Base-by-base conservation (phyloP, 2,113 vertebrate species). In the Lagopus leucura region DNA sequence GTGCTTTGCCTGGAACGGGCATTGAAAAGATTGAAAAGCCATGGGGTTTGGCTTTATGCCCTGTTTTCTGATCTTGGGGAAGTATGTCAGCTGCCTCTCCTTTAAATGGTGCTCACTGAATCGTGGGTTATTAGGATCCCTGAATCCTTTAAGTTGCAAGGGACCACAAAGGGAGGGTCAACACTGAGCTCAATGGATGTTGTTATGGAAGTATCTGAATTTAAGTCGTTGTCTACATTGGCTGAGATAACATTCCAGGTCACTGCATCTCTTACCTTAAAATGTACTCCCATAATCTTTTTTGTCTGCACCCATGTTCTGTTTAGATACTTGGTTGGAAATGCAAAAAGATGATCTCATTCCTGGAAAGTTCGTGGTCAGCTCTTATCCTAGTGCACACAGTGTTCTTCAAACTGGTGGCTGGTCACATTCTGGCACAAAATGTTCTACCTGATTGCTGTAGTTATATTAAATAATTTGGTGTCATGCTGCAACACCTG, bases 271-370 rank as follows among this genome's bases (percentile, higher is more conserved):
- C 38, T 66, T 70, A 19, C 45, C 22, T 86, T 86, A 36, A 90
- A 78, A 80, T 1, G 1, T 34, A 32, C 9, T 54, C 13, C 28
- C 3, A 40, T 30, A 21, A 36, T 48, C 17, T 10, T 47, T 0
- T 0, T 7, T 69, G 19, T 66, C 34, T 89, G n/a, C 13, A 57
- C 54, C 30, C 47, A 22, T 21, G 13, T 36, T 90, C 27, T 64
- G 30, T 85, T 69, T 70, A 69, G 58, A 86, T 48, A 7, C 30
- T 54, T 24, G 55, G 18, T 77, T 65, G 30, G 22, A 5, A 73
- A 57, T 45, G 45, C 36, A 52, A 22, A 92, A 88, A 28, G 36
- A 43, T 58, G 74, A 86, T 77, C 67, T 15, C n/a, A 38, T 55
- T 57, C 24, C 72, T 11, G 8, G 38, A 86, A n/a, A 78, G 38